Base-by-base conservation (phyloP, 2,888 invertebrate genomes). In the Ditula angustiorana region DNA sequence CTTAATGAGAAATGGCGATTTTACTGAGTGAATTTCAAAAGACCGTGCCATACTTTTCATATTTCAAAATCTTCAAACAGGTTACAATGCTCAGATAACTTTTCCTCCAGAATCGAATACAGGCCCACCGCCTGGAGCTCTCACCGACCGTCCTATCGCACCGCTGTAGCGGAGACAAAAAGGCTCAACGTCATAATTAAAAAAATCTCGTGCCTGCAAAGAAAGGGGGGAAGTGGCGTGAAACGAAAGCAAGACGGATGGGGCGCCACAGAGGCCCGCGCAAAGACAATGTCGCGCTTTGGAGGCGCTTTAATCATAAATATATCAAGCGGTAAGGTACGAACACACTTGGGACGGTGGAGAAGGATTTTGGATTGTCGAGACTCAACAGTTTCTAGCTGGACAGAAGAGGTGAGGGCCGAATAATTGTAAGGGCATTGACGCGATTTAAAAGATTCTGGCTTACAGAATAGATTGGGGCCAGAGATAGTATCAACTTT, bases 111-210 rank as follows among this genome's bases (percentile, higher is more conserved):
- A 78, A 78, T 74, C 72, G 71, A 77, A 77, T 67, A n/a, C n/a
- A n/a, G n/a, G 44, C 68, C 61, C 56, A 70, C 70, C 71, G 26
- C 46, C 53, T 19, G 5, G 49, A 4, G 24, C 63, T 59, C 16
- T 44, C 47, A n/a, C 58, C 37, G 65, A 58, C 61, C 53, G 56
- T 58, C 67, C 60, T 49, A 58, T 5, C 30, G 69, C 69, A 65
- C 66, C 67, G 74, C 81, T 78, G 77, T 75, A 73, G 73, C 74
- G 71, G 78, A 90, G 90, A 91, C 87, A 92, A 90, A 92, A 92
- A 91, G 85, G 86, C 87, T 78, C 86, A 92, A 92, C 89, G 86
- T 92, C 89, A 92, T 92, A 92, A 92, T 92, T 92, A 92, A 92
- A 92, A 92, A 92, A 92, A 92, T 89, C 90, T 90, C 91, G 88